Evolutionary conservation across 2,113 vertebrate genomes (phyloP).

Genomic region (Hypocryptadius cinnamomeus): DNA sequence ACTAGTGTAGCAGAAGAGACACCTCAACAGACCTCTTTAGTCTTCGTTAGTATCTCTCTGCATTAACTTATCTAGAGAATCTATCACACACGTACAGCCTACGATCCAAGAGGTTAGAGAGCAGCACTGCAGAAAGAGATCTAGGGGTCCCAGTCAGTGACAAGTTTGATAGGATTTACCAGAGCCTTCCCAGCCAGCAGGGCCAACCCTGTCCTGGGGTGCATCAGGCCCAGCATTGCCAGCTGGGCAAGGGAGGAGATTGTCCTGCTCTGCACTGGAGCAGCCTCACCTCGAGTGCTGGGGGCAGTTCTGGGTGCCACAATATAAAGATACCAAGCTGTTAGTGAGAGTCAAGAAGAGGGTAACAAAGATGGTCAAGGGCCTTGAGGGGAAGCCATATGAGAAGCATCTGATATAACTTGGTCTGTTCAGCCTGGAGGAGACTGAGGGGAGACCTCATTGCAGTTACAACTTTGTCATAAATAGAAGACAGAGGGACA

Average conservation of each 20-base stretch:
- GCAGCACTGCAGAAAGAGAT: not conserved
- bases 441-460: not conserved
- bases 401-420: not conserved
- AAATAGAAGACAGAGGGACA: not conserved
- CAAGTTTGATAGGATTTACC: not conserved
- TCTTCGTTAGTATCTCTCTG: not conserved
- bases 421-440: not conserved
- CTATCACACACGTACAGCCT: not conserved
- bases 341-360: not conserved
- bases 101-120: not conserved
- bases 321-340: not conserved
- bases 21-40: not conserved
- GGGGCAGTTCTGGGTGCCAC: not conserved
- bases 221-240: not conserved
- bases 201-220: accelerated
- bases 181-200: not conserved
- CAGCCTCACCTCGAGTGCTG: accelerated
- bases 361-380: not conserved
- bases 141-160: accelerated
- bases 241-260: accelerated
- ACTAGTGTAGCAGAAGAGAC: not conserved
- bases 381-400: accelerated
- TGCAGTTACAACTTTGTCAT: not conserved
- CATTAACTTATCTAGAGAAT: not conserved
- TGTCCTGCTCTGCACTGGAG: not conserved